phyloP scores from a whole-genome alignment of 2,113 vertebrate genomes.

The Himantopus leucocephalus region DNA sequence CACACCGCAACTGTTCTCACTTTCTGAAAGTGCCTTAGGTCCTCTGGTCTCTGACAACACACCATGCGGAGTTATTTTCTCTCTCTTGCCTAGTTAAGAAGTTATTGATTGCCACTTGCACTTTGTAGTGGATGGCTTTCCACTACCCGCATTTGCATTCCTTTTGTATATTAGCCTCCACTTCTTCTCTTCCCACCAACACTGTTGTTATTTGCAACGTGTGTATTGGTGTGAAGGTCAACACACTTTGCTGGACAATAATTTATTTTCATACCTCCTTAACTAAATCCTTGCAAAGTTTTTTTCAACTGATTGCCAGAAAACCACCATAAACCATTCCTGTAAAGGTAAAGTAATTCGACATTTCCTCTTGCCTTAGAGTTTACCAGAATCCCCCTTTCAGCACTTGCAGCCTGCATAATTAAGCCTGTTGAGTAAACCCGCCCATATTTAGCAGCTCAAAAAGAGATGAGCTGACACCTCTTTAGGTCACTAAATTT shows the following conservation, averaged over 20 bases:
- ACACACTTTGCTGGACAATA: neutral
- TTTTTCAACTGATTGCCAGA: neutral
- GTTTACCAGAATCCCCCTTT: neutral
- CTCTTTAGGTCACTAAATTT: neutral
- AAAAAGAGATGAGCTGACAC: neutral
- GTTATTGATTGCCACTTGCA: constrained; percentile 14
- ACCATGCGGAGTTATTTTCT: neutral
- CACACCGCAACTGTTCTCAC: neutral
- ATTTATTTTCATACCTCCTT: neutral
- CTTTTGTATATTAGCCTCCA: neutral
- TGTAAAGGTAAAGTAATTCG: neutral
- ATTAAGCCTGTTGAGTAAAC: neutral
- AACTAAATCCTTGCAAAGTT: neutral
- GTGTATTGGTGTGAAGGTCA: neutral
- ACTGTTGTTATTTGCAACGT: neutral
- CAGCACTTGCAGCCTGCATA: neutral
- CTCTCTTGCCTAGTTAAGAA: neutral
- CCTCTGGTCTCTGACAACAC: neutral
- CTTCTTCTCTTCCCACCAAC: neutral
- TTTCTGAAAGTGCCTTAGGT: neutral
- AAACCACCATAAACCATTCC: neutral
- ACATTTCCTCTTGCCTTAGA: neutral
- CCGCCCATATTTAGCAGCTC: neutral
- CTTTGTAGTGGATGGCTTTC: neutral
- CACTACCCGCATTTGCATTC: neutral